Evolutionary conservation across 2,113 vertebrate species (phyloP), one percentile per base, ranked within the genome.

Genomic region (Callospermophilus lateralis): DNA sequence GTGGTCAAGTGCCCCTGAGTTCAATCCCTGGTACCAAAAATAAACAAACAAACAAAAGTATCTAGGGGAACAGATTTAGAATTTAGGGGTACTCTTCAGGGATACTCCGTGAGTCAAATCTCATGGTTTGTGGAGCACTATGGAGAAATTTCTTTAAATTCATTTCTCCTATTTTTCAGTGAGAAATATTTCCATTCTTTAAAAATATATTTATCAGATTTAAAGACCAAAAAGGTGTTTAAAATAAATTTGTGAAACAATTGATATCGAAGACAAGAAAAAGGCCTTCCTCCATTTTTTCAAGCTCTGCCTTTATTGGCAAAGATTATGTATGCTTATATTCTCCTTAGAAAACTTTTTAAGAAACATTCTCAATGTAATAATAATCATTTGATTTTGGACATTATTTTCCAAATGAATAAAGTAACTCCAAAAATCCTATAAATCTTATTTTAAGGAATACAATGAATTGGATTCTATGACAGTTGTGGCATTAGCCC

Each of bases 171-270:
- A 81, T 94, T 63, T 51, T 95, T 61, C 61, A 93, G 42, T 86
- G 74, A 94, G 72, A 97, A 96, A 96, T 94, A 96, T 42, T 97
- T 90, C 39, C 30, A 97, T 39, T 94, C 65, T 74, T n/a, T n/a
- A 34, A 67, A 97, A 96, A 78, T 37, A n/a, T 65, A 76, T 90
- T 45, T n/a, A 94, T 68, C 77, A 91, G 95, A 68, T 92, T 73
- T 90, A 72, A 9, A 26, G 87, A 81, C 61, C 94, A 96, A 97
- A 93, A 58, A 28, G 80, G 65, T 58, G 10, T 79, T 86, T 53
- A 77, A 97, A 88, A 65, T 42, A 96, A 90, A 96, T 87, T 8
- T 93, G 22, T 63, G 89, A 96, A 98, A 92, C 12, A 88, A 87
- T 48, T 89, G 2, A 3, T 86, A 45, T 26, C 90, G 37, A 84